Evolutionary conservation across 2,888 invertebrate species (phyloP), one percentile per base, ranked within the genome.

Genomic region (Leucozona laternaria): DNA sequence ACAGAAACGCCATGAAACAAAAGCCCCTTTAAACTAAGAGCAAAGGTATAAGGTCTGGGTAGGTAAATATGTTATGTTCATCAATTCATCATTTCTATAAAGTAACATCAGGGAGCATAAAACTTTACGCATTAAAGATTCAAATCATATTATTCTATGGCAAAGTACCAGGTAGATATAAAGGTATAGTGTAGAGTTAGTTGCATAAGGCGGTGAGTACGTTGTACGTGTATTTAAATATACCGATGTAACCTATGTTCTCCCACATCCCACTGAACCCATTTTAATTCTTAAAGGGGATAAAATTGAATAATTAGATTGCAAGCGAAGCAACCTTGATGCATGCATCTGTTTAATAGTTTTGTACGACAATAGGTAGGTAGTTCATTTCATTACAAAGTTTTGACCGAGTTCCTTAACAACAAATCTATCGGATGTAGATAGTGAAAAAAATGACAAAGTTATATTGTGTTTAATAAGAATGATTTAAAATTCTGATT

Each of bases 271-370:
- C 20, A 13, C 60, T 43, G 20, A 15, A 31, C 17, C 45, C 11
- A 31, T 48, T 48, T 66, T 20, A 31, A 66, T 31, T 15, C 25
- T 34, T 31, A 48, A 20, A 48, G 20, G 34, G 66, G 66, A 66
- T 48, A 48, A 66, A 80, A 80, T 76, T 70, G 75, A 81, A 81
- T 81, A 81, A 81, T 81, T 76, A 76, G 80, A 81, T 70, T 62
- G 37, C 37, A 48, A 48, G 31, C 0, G 13, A 81, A 76, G 62
- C 55, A 48, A 76, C 80, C 80, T 76, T 76, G 76, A 62, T 62
- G 75, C 34, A 71, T 58, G 45, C 31, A 66, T 79, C 13, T 45
- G 43, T 17, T 66, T 48, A 17, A 17, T n/a, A 31, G 31, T 45
- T 64, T 64, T 25, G 17, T 64, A 31, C 45, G 11, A 62, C 40